A percentile compares a stretch with the other conserved stretches of the same genome.
These are phyloP conservation scores for Chrysolina haemoptera DNA, from an alignment of 2,888 invertebrate genomes.

Conservation along the genomic window DNA sequence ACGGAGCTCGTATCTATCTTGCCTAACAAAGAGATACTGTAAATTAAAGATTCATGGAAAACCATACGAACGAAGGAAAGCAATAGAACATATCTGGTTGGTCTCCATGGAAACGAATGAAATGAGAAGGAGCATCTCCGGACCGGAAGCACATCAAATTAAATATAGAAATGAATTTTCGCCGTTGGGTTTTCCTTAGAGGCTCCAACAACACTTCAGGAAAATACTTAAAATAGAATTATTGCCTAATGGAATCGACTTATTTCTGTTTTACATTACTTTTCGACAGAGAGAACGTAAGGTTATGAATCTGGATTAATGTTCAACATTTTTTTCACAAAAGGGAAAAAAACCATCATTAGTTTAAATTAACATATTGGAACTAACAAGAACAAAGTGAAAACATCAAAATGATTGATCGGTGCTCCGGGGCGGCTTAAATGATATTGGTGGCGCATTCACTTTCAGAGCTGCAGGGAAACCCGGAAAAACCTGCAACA, in stretches of 20 bases:
- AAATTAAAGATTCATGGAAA: conserved; percentile 32
- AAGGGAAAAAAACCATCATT: too few relatives aligned
- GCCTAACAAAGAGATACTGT: conserved; percentile 12
- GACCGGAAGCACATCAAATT: conserved; percentile 60
- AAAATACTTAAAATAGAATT: conserved; percentile 62
- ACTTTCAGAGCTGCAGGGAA: too few relatives aligned
- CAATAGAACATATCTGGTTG: conserved; percentile 31
- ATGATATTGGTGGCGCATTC: too few relatives aligned
- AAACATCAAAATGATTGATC: too few relatives aligned
- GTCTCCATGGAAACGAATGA: conserved; percentile 24
- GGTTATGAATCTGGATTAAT: too few relatives aligned
- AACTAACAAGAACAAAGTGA: too few relatives aligned
- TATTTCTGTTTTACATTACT: conserved; percentile 47
- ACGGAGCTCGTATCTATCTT: conserved; percentile 34
- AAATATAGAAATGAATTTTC: conserved; percentile 65
- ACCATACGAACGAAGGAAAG: conserved; percentile 27
- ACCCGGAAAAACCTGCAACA: too few relatives aligned
- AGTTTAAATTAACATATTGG: too few relatives aligned
- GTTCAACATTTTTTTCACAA: too few relatives aligned
- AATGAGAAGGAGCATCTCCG: conserved; percentile 24
- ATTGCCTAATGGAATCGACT: conserved; percentile 55
- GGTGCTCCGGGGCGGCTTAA: too few relatives aligned
- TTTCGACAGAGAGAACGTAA: too few relatives aligned
- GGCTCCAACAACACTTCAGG: conserved; percentile 56
- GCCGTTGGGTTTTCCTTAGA: conserved; percentile 54